Base-by-base conservation (phyloP, 2,113 vertebrate genomes). In the Sisor rabdophorus region DNA sequence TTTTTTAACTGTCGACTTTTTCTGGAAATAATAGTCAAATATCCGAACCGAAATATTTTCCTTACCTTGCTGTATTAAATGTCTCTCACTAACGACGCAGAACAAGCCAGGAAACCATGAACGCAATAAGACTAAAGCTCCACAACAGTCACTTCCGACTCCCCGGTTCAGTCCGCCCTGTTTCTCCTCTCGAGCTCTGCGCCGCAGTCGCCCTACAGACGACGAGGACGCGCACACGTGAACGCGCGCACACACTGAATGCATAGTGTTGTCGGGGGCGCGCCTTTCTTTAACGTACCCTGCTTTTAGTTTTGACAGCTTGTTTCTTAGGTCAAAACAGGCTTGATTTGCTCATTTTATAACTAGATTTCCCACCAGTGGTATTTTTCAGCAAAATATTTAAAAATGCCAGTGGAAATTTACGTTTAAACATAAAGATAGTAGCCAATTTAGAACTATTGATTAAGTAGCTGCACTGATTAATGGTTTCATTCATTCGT, bases 111-210 rank as follows among this genome's bases (percentile, higher is more conserved):
- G 56, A 24, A 68, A 79, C 54, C 48, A 17, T 55, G 15, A 19
- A 69, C 32, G 4, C 9, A 50, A 8, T 50, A 28, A 71, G 36
- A 30, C 13, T 15, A 10, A 40, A 50, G 65, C 59, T 68, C 68
- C 44, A 52, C 71, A 63, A 77, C 60, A 61, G 73, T 81, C 80
- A 67, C 81, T 83, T 88, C 85, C 79, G 85, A 87, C 84, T 86
- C 85, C 54, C 86, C 80, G 87, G 87, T 80, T 71, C 85, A 69
- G 78, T 85, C 88, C 86, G 85, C 81, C 81, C 88, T 79, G 84
- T 80, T 86, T 87, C 89, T 90, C 85, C 88, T 88, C 85, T 80
- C 79, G 86, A 86, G 87, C 83, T 83, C 87, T 75, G 87, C 82
- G 75, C 79, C 81, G 82, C 76, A 88, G 79, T 86, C 86, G 88